Base-by-base conservation (phyloP, 2,888 invertebrate species). In the Agriopis leucophaearia region DNA sequence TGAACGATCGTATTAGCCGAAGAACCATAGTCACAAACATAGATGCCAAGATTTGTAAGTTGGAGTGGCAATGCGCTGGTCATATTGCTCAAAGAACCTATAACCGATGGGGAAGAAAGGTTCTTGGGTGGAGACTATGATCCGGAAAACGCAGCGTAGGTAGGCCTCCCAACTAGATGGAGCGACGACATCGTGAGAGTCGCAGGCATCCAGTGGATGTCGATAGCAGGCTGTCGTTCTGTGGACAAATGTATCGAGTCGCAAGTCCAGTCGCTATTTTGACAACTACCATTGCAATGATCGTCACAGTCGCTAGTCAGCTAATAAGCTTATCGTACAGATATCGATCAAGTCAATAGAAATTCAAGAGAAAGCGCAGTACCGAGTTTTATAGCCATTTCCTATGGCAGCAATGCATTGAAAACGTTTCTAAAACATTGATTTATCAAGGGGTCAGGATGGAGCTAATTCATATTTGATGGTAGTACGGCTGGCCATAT, bases 401-500 rank as follows among this genome's bases (percentile, higher is more conserved):
- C 35, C 38, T 57, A 45, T 35, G 13, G 38, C 60, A 18, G 38
- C 36, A 27, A 63, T 56, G 44, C 48, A 58, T 56, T 66, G 52
- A 38, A 66, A 66, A 45, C 36, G 51, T 54, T 63, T 64, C 73
- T 64, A 60, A 70, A 78, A 76, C 81, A 81, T 80, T 79, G 76
- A 81, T 83, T 82, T 78, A 81, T 76, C 73, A 76, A 77, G 73
- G 76, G 75, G 76, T 77, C 76, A 71, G 73, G 59, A 54, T 60
- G 36, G 27, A 78, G 68, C 74, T 79, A 80, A 79, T 87, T 80
- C 80, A 86, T 83, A 84, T 81, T 85, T 83, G 80, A 87, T 83
- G 77, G 70, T 63, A 45, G 71, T 73, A 77, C 74, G 74, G 73
- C 70, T 70, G 62, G 70, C 79, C 76, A 73, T 72, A 76, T 71